phyloP scores from a whole-genome alignment of 2,888 invertebrate species.

The Glyphotaelius pellucidus region DNA sequence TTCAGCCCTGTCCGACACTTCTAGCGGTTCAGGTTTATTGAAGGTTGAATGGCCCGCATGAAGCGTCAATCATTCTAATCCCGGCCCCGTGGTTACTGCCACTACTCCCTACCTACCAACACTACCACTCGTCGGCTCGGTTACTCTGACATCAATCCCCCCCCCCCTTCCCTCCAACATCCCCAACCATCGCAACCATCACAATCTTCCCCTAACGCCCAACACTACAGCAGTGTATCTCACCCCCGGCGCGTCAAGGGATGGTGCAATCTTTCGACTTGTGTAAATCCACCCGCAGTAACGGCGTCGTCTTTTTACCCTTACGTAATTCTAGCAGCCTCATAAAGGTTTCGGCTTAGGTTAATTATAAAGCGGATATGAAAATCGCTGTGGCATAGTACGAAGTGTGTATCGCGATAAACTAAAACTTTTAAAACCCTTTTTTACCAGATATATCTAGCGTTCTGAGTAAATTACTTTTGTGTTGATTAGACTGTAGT shows the following conservation, averaged over 20 bases:
- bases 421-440: neutral
- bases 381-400: neutral
- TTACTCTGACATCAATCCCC: conserved; percentile 1
- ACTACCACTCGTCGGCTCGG: neutral
- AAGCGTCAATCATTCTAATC: conserved; percentile 38
- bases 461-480: too few species aligned
- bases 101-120: neutral
- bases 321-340: neutral
- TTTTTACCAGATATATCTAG: too few species aligned
- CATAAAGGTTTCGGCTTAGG: neutral
- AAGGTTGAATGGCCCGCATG: conserved; percentile 22
- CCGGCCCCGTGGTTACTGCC: conserved; percentile 2
- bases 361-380: neutral
- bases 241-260: neutral
- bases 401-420: neutral
- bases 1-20: neutral
- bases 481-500: too few species aligned
- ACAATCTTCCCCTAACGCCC: neutral
- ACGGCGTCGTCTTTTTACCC: neutral
- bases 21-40: neutral
- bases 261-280: neutral
- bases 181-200: neutral
- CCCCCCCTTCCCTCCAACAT: neutral
- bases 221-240: neutral
- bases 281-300: neutral